Conservation (phyloP, 2,113 vertebrate species). For the Empidonax traillii region DNA sequence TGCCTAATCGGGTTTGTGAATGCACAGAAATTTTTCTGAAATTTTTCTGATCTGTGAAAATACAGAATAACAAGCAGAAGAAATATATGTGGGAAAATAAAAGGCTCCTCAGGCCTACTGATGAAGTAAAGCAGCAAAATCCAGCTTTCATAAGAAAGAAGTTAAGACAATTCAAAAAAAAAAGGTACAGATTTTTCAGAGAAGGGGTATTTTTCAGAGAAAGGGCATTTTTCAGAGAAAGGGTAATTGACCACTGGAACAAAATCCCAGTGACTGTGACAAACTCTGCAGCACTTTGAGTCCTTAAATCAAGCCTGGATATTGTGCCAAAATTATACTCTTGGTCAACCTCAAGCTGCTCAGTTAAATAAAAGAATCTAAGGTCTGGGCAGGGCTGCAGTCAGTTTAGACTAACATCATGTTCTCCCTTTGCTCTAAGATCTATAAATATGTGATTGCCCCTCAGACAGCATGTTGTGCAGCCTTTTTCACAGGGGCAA, state of each 20-base stretch:
- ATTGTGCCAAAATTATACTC: not conserved
- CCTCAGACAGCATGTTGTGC: not conserved
- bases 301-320: conserved; percentile 10
- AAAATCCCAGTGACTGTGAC: not conserved
- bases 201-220: not conserved
- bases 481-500: not conserved
- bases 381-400: not conserved
- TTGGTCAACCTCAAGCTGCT: not conserved
- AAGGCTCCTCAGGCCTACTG: not conserved
- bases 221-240: not conserved
- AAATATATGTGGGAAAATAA: not conserved
- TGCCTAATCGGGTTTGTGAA: not conserved
- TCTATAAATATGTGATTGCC: not conserved
- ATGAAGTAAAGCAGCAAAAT: not conserved
- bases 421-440: not conserved
- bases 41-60: not conserved
- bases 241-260: not conserved
- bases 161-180: not conserved
- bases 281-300: not conserved
- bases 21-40: not conserved
- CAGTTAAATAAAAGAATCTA: not conserved
- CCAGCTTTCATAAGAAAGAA: not conserved
- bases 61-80: not conserved
- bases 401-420: not conserved
- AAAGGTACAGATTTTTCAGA: not conserved